phyloP scores from a whole-genome alignment of 2,113 vertebrate genomes.

The Spilogale gracilis region DNA sequence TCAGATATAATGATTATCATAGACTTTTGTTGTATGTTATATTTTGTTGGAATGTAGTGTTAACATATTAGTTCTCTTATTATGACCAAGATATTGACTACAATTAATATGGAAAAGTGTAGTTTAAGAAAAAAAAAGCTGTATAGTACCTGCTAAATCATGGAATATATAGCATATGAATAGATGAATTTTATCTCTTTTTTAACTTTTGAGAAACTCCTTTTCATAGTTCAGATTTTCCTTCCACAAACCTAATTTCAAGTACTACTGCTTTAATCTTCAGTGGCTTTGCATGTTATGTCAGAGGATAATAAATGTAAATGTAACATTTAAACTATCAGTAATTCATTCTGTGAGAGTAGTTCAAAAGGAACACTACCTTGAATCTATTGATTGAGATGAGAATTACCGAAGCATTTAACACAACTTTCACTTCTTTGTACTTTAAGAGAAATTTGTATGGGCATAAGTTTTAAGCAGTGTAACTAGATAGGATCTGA shows the following conservation, averaged over 20 bases:
- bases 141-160: neutral
- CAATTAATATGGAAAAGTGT: neutral
- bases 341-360: slow-evolving; percentile 84
- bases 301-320: slow-evolving; percentile 87
- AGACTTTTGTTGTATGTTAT: neutral
- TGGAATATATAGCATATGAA: neutral
- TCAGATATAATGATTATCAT: neutral
- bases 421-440: slow-evolving; percentile 72
- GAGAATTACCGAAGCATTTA: slow-evolving; percentile 81
- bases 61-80: neutral
- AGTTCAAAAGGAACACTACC: slow-evolving; percentile 86
- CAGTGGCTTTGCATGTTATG: slow-evolving; percentile 75
- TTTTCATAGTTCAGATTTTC: slow-evolving; percentile 78
- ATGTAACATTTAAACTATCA: slow-evolving; percentile 88
- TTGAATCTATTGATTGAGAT: slow-evolving; percentile 80
- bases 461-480: slow-evolving; percentile 76
- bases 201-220: slow-evolving; percentile 77
- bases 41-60: neutral
- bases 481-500: slow-evolving; percentile 65
- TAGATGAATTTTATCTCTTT: slow-evolving; percentile 22
- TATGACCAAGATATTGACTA: neutral
- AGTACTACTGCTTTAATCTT: slow-evolving; percentile 84
- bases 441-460: slow-evolving; percentile 83
- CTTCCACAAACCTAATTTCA: slow-evolving; percentile 82
- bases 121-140: neutral